Evolutionary conservation across 2,797 vertebrate genomes (phyloP).

Genomic region (Hoplostethus mediterraneus): DNA sequence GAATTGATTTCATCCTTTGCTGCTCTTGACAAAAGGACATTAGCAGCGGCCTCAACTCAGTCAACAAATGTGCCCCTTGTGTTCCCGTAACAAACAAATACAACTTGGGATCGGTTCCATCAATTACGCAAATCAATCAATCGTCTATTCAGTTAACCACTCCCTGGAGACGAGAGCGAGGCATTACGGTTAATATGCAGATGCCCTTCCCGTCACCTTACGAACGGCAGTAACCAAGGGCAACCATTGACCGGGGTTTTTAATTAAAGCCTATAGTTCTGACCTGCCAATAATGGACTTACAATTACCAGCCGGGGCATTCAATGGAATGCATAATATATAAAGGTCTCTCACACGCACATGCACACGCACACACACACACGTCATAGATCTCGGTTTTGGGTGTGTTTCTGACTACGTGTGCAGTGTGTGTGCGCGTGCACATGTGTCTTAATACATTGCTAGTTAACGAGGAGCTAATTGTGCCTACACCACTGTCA

Average conservation of each 20-base stretch:
- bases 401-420: neutral
- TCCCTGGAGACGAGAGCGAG: conserved; percentile 38
- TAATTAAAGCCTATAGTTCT: conserved; percentile 53
- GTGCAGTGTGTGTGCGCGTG: neutral
- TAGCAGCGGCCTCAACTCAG: too few relatives aligned
- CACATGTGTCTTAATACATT: neutral
- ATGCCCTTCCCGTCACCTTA: conserved; percentile 53
- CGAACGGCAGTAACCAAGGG: conserved; percentile 46
- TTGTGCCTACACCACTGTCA: conserved; percentile 41
- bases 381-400: neutral
- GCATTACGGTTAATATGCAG: conserved; percentile 53
- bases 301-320: neutral
- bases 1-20: neutral
- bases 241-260: conserved; percentile 43
- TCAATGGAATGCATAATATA: conserved; percentile 8
- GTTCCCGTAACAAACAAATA: conserved; percentile 11
- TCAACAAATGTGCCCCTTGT: neutral
- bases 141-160: conserved; percentile 24
- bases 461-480: conserved; percentile 58
- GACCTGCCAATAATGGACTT: conserved; percentile 26
- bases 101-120: neutral
- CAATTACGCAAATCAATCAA: conserved; percentile 36
- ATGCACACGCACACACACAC: neutral
- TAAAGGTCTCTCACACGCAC: conserved; percentile 11
- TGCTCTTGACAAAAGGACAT: neutral